These are phyloP conservation scores for Balearica regulorum DNA, from an alignment of 2,797 vertebrate species.

Conservation along the genomic window DNA sequence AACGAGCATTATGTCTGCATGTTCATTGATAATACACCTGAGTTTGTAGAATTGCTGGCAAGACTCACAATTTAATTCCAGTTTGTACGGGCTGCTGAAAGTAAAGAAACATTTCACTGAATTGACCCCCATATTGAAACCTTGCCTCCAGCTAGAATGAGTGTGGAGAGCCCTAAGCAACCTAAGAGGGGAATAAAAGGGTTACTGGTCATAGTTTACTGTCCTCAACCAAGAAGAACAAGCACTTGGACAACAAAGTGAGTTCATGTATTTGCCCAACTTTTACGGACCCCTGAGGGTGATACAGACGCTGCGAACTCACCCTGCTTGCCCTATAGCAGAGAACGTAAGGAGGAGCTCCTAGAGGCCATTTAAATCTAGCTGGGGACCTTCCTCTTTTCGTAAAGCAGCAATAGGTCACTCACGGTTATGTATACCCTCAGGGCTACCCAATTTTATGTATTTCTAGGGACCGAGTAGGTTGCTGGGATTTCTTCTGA, in stretches of 20 bases:
- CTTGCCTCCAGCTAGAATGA: not conserved
- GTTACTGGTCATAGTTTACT: not conserved
- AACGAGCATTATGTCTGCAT: not conserved
- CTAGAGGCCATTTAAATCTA: not conserved
- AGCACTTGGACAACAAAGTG: not conserved
- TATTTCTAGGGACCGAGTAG: not conserved
- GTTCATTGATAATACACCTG: not conserved
- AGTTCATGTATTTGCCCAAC: not conserved
- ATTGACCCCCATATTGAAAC: not conserved
- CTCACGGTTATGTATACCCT: not conserved
- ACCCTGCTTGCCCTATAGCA: not conserved
- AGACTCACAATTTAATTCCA: not conserved
- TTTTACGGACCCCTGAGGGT: not conserved
- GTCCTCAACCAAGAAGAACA: not conserved
- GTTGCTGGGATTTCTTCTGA: not conserved
- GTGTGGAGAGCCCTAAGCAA: not conserved
- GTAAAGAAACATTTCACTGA: not conserved
- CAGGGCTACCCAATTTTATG: not conserved
- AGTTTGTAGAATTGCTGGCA: not conserved
- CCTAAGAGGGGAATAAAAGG: not conserved
- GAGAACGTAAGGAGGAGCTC: not conserved
- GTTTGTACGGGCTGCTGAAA: not conserved
- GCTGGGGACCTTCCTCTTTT: not conserved
- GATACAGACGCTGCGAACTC: not conserved
- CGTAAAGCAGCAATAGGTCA: not conserved